Conservation (phyloP, 92 coral and sea anemone species). For the Pocillopora meandrina region DNA sequence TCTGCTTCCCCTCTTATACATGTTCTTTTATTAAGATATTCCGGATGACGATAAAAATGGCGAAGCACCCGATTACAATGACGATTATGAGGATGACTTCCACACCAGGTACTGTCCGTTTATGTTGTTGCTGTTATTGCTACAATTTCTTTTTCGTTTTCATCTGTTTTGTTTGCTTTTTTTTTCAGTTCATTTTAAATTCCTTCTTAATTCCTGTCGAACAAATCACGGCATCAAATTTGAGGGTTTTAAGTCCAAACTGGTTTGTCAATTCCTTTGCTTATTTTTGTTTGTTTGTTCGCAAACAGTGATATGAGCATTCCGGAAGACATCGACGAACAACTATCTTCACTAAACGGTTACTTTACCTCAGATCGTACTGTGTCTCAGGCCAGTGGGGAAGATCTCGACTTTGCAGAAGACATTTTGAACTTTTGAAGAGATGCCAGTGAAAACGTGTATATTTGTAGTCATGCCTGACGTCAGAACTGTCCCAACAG, state of each 20-base stretch:
- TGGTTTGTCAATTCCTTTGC: not conserved
- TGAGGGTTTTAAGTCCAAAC: no score
- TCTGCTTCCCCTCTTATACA: not conserved
- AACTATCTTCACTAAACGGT: slow-evolving; percentile 83
- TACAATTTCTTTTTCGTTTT: not conserved
- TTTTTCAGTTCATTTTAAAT: not conserved
- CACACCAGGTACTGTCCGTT: slow-evolving; percentile 71
- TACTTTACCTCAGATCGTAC: slow-evolving; percentile 90
- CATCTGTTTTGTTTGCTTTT: not conserved
- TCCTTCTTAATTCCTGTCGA: not conserved
- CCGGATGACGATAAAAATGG: slow-evolving; percentile 84
- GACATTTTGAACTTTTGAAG: slow-evolving; percentile 76
- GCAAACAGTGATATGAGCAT: slow-evolving; percentile 69
- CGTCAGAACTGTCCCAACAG: not conserved
- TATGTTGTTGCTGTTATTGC: not conserved
- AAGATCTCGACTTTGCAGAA: slow-evolving; percentile 90
- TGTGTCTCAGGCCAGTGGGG: slow-evolving; percentile 88
- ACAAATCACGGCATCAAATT: no score
- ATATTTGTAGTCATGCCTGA: not conserved
- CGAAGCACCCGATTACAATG: slow-evolving; percentile 74
- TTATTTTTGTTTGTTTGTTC: not conserved
- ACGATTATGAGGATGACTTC: slow-evolving; percentile 95
- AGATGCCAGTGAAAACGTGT: not conserved
- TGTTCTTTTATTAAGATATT: slow-evolving; percentile 45
- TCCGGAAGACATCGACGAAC: slow-evolving; percentile 95